Base-by-base conservation (phyloP, 2,797 vertebrate genomes). In the Cygnus olor region DNA sequence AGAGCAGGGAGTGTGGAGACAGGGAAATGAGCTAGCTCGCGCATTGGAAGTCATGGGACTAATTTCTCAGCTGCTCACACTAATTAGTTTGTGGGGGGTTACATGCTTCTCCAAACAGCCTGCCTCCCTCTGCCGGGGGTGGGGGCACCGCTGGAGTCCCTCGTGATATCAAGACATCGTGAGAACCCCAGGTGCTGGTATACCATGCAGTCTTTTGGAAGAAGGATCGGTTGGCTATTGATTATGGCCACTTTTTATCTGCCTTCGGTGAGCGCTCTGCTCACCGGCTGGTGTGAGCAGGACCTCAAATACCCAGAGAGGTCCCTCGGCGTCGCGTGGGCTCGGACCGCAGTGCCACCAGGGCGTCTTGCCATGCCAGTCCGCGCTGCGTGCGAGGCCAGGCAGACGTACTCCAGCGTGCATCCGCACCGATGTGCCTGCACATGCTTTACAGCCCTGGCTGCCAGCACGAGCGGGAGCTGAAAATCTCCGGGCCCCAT, bases 331-430 rank as follows among this genome's bases (percentile, higher is more conserved):
- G 3, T 6, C 44, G 16, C 4, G 27, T 54, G 66, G 6, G 21
- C 65, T 53, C 49, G 56, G 71, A 21, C n/a, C 0, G 0, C 53
- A 28, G 69, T 61, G 25, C 54, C 21, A 3, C 8, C 1, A 2
- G 17, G 11, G 7, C 19, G 22, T 58, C 63, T 76, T 2, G 0
- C 66, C 14, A 0, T 34, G 61, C 49, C 65, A 32, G 5, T 25
- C 56, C 34, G 16, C 42, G 1, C 63, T 45, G 25, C n/a, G 27
- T 1, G 0, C n/a, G 16, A n/a, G 71, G 81, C 8, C 2, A 54
- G 70, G 66, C 66, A 72, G 70, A 12, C 2, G 1, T 51, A 9
- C 57, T 25, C 0, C 2, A 60, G 20, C 10, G 1, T 5, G 57
- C 38, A 2, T 47, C 51, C 57, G 14, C n/a, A 12, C 27, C 16